phyloP scores from a whole-genome alignment of 1,140 invertebrate genomes.

The Aricia agestis region DNA sequence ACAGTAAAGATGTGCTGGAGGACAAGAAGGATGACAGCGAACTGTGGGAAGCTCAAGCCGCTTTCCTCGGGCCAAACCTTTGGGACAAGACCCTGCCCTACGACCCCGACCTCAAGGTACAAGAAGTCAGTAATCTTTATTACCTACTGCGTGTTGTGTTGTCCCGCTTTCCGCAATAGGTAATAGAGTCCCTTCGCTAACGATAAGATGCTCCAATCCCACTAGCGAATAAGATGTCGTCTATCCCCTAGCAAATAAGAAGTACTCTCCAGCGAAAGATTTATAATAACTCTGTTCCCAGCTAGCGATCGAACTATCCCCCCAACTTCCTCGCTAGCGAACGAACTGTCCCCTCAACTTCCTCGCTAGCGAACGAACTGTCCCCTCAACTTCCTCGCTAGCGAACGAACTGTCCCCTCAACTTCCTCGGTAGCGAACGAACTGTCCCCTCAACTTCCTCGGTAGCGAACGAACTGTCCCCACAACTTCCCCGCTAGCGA shows the following conservation, averaged over 20 bases:
- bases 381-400: too few species aligned
- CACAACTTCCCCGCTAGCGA: slow-evolving; percentile 20
- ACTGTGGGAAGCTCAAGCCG: slow-evolving; percentile 93
- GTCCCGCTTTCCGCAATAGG: slow-evolving; percentile 54
- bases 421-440: too few species aligned
- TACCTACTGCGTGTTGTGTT: slow-evolving; percentile 69
- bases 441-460: too few species aligned
- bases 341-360: slow-evolving; percentile 2
- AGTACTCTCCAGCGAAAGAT: too few species aligned
- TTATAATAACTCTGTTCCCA: too few species aligned
- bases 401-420: not conserved
- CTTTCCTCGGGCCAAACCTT: slow-evolving; percentile 94
- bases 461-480: slow-evolving; percentile 9
- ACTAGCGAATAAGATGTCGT: too few species aligned
- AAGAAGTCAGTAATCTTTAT: slow-evolving; percentile 79
- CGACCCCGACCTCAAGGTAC: slow-evolving; percentile 95
- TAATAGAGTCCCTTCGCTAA: slow-evolving; percentile 47
- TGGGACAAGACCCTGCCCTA: slow-evolving; percentile 95
- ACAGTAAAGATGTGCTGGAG: slow-evolving; percentile 80
- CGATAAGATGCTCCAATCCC: too few species aligned
- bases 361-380: not conserved
- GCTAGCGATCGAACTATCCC: too few species aligned
- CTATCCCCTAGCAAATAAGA: too few species aligned
- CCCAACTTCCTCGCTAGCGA: too few species aligned
- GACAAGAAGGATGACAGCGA: slow-evolving; percentile 91